Percentiles rank a stretch among this genome's conserved stretches.
phyloP scores from a whole-genome alignment of 2,797 vertebrate genomes.

The Nasua narica region DNA sequence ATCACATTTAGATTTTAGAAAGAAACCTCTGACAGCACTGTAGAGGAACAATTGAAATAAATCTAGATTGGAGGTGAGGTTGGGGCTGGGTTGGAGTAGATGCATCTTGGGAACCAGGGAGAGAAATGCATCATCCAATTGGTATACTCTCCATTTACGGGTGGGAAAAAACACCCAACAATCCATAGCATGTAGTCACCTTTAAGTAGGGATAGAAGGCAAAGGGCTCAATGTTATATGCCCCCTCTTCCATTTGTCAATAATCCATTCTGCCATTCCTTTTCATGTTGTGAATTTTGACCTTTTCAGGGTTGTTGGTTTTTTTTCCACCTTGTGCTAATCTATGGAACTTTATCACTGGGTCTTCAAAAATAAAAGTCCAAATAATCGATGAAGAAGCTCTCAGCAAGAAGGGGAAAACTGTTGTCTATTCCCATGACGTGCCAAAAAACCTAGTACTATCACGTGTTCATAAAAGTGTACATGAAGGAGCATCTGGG shows the following conservation, averaged over 20 bases:
- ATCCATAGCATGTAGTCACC: neutral
- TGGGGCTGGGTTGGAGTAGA: neutral
- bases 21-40: neutral
- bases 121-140: neutral
- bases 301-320: neutral
- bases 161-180: neutral
- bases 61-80: neutral
- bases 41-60: neutral
- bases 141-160: too few species aligned
- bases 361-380: neutral
- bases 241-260: neutral
- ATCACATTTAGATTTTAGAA: neutral
- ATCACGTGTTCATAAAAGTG: neutral
- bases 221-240: neutral
- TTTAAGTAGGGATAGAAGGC: neutral
- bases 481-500: neutral
- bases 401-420: neutral
- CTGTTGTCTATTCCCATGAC: neutral
- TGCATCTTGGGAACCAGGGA: neutral
- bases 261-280: neutral
- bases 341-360: neutral
- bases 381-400: neutral
- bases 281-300: neutral
- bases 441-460: neutral
- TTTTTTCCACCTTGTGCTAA: neutral